Evolutionary conservation across 2,797 vertebrate species (phyloP).

Genomic region (Anableps anableps): DNA sequence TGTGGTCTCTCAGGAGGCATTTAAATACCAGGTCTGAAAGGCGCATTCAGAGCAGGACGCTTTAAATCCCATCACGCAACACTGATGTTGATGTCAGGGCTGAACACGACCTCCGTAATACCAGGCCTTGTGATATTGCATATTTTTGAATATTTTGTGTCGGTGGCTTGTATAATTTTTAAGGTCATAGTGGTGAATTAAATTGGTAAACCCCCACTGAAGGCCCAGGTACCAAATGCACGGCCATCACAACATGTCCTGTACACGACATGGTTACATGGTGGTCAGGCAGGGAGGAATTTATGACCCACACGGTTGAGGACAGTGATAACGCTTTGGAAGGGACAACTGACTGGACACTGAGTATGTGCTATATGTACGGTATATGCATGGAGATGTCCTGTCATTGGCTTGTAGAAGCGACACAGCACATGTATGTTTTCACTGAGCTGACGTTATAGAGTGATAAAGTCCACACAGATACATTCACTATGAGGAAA

Average conservation of each 20-base stretch:
- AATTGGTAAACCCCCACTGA: too few species aligned
- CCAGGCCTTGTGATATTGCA: too few species aligned
- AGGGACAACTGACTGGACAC: conserved; percentile 39
- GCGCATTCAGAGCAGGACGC: too few species aligned
- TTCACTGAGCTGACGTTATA: conserved; percentile 3
- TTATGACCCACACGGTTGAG: conserved; percentile 28
- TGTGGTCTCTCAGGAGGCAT: too few species aligned
- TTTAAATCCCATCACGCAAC: too few species aligned
- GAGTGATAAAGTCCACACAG: neutral
- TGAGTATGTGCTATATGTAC: conserved; percentile 8
- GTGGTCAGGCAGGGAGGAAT: conserved; percentile 41
- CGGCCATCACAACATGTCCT: neutral
- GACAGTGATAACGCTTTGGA: conserved; percentile 44
- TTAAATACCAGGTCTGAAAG: too few species aligned
- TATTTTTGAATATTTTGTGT: too few species aligned
- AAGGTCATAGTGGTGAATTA: too few species aligned
- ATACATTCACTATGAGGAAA: neutral
- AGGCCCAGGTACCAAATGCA: too few species aligned
- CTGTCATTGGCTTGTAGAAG: conserved; percentile 15
- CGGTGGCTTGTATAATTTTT: too few species aligned
- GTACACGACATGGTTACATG: conserved; percentile 29
- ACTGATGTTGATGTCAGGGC: too few species aligned
- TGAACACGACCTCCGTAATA: too few species aligned
- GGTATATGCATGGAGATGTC: neutral
- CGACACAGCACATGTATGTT: conserved; percentile 23